Base-by-base conservation (phyloP, 2,797 vertebrate species). In the Phrynocephalus vlangalii region DNA sequence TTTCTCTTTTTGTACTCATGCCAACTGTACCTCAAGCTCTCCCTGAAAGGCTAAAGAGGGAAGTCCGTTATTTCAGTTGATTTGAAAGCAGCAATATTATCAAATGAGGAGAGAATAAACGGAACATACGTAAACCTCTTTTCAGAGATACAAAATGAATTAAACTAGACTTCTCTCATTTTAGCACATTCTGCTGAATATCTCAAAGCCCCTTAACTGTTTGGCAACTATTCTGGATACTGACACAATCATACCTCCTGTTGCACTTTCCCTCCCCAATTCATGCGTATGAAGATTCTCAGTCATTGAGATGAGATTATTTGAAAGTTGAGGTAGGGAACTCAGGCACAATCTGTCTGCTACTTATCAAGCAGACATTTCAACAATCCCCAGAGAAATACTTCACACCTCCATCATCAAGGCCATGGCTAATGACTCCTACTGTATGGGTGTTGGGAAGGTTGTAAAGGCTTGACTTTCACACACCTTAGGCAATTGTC, bases 31-130 rank as follows among this genome's bases (percentile, higher is more conserved):
- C 26, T 44, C 30, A 16, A 30, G 18, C 18, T 75, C 66, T 63
- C 56, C 33, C 48, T 67, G 68, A 71, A 26, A 72, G 13, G 26
- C 20, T 81, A 76, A 38, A 44, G 56, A 73, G 67, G 68, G 38
- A 66, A 67, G 18, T 52, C 6, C n/a, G 76, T 85, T 82, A 82
- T 76, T 77, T 76, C 63, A 85, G n/a, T 68, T 82, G 83, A 70
- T 63, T 83, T 81, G 18, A 88, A 88, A 88, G 11, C 78, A 63
- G 81, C 56, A 48, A 79, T 30, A 66, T 79, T 79, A 13, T 88
- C 50, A 85, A 85, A 82, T 82, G 67, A 60, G 20, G 56, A 77
- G 16, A 81, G 26, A 11, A 81, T 85, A 50, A 70, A 52, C 4
- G 66, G 18, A 60, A 52, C 68, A 28, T 68, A 60, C 56, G 38